Percentiles rank a stretch among this genome's conserved stretches.
phyloP scores from a whole-genome alignment of 2,113 vertebrate species.

The Strix uralensis region DNA sequence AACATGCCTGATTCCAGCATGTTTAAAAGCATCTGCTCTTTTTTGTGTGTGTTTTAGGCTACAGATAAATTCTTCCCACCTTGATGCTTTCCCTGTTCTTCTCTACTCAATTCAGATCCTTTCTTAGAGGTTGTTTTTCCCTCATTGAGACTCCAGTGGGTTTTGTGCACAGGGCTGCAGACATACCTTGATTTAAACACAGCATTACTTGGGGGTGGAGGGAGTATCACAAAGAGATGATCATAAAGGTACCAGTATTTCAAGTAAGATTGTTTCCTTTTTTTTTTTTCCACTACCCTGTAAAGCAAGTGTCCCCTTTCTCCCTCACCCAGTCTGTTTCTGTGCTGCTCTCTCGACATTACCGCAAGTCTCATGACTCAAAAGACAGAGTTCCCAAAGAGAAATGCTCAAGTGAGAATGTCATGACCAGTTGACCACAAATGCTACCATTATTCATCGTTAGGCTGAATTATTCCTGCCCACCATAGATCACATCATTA shows the following conservation, averaged over 20 bases:
- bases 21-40: background rate
- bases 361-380: constrained; percentile 7
- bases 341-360: background rate
- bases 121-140: background rate
- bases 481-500: constrained; percentile 35
- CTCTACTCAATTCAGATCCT: background rate
- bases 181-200: background rate
- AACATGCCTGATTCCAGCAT: rapidly evolving
- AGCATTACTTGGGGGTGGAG: background rate
- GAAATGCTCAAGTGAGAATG: constrained; percentile 43
- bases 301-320: constrained; percentile 35
- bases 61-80: background rate
- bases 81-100: background rate
- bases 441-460: constrained; percentile 48
- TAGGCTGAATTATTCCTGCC: constrained; percentile 22
- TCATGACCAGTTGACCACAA: constrained; percentile 53
- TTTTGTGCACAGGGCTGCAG: background rate
- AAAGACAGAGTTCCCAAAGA: background rate
- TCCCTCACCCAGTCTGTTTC: background rate
- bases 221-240: background rate
- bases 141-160: background rate
- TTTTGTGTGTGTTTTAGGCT: background rate
- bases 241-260: background rate
- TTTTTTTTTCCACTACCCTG: background rate
- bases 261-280: background rate